Evolutionary conservation across 1,140 invertebrate species (phyloP).

Genomic region (Pogonomyrmex barbatus): DNA sequence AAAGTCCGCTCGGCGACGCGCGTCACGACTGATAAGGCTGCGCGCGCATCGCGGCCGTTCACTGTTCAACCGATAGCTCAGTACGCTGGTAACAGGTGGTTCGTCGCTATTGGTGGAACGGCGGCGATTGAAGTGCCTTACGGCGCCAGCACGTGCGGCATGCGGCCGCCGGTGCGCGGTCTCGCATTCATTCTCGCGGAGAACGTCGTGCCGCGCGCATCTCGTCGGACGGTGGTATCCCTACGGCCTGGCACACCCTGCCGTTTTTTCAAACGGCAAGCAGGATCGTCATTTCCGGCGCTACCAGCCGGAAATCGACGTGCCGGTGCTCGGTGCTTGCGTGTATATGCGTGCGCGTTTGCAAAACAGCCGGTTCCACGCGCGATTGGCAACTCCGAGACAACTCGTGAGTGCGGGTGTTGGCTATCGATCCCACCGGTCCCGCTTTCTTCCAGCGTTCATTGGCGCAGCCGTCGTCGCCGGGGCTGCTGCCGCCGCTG

Average conservation of each 20-base stretch:
- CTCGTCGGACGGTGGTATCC: background rate
- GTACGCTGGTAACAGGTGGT: slow-evolving; percentile 81
- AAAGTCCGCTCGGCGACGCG: slow-evolving; percentile 14
- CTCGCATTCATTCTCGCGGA: slow-evolving; percentile 56
- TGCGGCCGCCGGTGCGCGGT: slow-evolving; percentile 49
- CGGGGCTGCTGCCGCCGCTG: background rate
- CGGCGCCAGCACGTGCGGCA: slow-evolving; percentile 69
- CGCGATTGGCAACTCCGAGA: slow-evolving; percentile 55
- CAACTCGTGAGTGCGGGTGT: slow-evolving; percentile 59
- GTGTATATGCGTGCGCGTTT: slow-evolving; percentile 24
- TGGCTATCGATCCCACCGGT: slow-evolving; percentile 72
- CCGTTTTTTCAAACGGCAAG: slow-evolving; percentile 34
- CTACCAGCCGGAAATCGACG: slow-evolving; percentile 9
- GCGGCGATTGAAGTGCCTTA: slow-evolving; percentile 59
- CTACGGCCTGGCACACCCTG: background rate
- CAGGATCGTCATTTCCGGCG: background rate
- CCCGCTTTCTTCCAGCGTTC: slow-evolving; percentile 67
- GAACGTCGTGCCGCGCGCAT: slow-evolving; percentile 57
- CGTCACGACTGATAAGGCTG: slow-evolving; percentile 35
- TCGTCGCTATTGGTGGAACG: slow-evolving; percentile 78
- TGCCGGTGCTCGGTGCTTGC: background rate
- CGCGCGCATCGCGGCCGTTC: slow-evolving; percentile 54
- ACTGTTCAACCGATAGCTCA: slow-evolving; percentile 11
- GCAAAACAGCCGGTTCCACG: slow-evolving; percentile 36
- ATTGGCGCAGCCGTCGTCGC: slow-evolving; percentile 61